Base-by-base conservation (phyloP, 1,140 invertebrate genomes). In the Drosophila lacteicornis region DNA sequence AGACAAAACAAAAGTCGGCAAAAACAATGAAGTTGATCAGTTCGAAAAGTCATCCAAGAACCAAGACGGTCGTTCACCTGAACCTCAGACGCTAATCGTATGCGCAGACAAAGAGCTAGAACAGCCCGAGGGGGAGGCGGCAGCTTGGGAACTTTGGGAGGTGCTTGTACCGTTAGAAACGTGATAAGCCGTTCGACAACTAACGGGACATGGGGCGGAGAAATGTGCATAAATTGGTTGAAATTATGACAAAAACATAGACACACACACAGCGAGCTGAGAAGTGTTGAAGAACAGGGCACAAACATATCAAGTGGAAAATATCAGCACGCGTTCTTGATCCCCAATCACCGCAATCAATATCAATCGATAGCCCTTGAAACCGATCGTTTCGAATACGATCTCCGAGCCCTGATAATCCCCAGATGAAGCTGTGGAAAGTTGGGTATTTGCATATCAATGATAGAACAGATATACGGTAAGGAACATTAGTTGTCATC, bases 191-290 rank as follows among this genome's bases (percentile, higher is more conserved):
- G 22, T 55, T 59, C 55, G 36, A n/a, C 51, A 25, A 57, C 71
- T 42, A 79, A 79, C 76, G 76, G 76, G 56, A 60, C 25, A 71
- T 38, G 19, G 74, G 69, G 62, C 9, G 66, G 66, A 61, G 73
- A 87, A 82, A 82, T 74, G 76, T 78, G 77, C 76, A 87, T 84
- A 87, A 88, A 90, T 88, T 90, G 70, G 50, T 51, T 15, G 33
- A 66, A 81, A 79, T 75, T 88, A 83, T 84, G 77, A 88, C 77
- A 78, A 84, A 74, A 79, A 55, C 50, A 33, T 5, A 17, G 6
- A 25, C 13, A 47, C 19, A 47, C 19, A 49, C 63, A 43, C 49
- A 60, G 47, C 33, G 27, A 6, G 27, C 6, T 1, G 22, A 49
- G 19, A 68, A 25, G 47, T 55, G 51, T 67, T 13, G 33, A 25